phyloP scores from a whole-genome alignment of 2,888 invertebrate genomes.

The Oxystoma pomonae region DNA sequence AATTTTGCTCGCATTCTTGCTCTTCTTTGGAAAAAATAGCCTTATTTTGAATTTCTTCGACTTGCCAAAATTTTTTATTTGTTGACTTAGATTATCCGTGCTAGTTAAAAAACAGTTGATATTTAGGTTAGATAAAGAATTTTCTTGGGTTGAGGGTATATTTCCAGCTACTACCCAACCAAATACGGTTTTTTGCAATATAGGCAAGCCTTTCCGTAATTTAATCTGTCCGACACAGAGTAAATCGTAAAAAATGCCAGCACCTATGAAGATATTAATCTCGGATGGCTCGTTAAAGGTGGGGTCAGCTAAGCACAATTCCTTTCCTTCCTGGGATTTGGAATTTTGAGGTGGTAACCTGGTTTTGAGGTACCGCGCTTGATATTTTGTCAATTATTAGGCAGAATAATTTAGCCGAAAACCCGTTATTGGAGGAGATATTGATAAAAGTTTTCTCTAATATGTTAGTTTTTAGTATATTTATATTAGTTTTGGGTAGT shows the following conservation, averaged over 20 bases:
- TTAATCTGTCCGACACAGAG: conserved; percentile 8
- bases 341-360: too few relatives aligned
- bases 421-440: too few relatives aligned
- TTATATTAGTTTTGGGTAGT: too few relatives aligned
- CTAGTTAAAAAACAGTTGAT: neutral
- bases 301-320: neutral
- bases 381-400: too few relatives aligned
- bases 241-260: conserved; percentile 3
- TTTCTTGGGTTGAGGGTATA: too few relatives aligned
- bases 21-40: neutral
- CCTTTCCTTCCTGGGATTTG: too few relatives aligned
- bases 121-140: too few relatives aligned
- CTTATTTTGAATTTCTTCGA: neutral
- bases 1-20: neutral
- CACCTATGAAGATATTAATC: conserved; percentile 5
- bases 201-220: neutral
- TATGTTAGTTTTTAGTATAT: too few relatives aligned
- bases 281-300: neutral
- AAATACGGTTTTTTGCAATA: neutral
- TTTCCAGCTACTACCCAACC: neutral
- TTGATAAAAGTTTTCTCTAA: too few relatives aligned
- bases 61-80: conserved; percentile 1
- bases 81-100: neutral
- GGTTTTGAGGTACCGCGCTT: too few relatives aligned
- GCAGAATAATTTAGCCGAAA: too few relatives aligned